Evolutionary conservation across 1,140 invertebrate genomes (phyloP).

Genomic region (Melipona quadrifasciata): DNA sequence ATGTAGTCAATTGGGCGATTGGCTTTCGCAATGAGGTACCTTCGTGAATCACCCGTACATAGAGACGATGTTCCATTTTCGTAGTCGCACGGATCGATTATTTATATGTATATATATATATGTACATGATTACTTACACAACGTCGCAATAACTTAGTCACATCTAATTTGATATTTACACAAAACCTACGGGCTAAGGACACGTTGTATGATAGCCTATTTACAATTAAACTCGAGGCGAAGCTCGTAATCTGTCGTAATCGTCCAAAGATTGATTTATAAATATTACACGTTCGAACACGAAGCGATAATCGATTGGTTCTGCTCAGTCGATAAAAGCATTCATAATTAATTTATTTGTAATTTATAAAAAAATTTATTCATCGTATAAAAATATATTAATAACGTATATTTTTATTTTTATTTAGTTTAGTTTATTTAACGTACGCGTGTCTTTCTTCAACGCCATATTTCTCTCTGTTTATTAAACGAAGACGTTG

Average conservation of each 20-base stretch:
- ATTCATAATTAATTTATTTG: no score
- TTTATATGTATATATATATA: not conserved
- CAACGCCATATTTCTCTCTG: no score
- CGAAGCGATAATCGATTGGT: not conserved
- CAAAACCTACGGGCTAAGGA: constrained; percentile 41
- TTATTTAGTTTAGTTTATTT: no score
- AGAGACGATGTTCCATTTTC: not conserved
- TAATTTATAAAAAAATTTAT: no score
- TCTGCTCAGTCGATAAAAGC: no score
- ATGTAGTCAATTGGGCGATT: no score
- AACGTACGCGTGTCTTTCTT: no score
- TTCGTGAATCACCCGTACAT: not conserved
- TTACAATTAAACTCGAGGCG: constrained; percentile 54
- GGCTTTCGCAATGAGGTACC: not conserved
- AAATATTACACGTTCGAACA: not conserved
- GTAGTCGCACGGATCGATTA: not conserved
- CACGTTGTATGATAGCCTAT: constrained; percentile 36
- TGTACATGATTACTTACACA: constrained; percentile 58
- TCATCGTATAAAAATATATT: no score
- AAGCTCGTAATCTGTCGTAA: constrained; percentile 13
- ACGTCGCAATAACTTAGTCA: constrained; percentile 65
- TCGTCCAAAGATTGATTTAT: not conserved
- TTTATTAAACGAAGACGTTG: no score
- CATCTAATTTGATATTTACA: constrained; percentile 61
- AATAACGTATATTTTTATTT: no score